These are phyloP conservation scores for Pomatostomus ruficeps DNA, from an alignment of 2,113 vertebrate genomes.

Conservation along the genomic window DNA sequence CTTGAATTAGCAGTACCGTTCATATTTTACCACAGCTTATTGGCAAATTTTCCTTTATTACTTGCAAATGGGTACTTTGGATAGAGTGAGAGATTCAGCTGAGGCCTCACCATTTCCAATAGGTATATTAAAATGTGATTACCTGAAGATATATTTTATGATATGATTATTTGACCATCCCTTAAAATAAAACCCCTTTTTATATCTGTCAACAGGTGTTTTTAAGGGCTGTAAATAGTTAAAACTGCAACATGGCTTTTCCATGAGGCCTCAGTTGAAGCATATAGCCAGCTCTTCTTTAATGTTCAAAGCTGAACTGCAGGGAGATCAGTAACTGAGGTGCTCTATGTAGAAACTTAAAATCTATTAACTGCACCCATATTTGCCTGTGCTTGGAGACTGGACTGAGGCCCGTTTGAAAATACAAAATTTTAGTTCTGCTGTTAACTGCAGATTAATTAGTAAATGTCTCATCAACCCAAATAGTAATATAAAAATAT, in stretches of 20 bases:
- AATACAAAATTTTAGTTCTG: not conserved
- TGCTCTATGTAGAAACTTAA: not conserved
- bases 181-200: not conserved
- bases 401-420: not conserved
- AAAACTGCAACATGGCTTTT: not conserved
- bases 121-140: not conserved
- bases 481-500: not conserved
- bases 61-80: slow-evolving; percentile 25
- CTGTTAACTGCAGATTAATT: not conserved
- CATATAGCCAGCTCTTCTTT: no score
- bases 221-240: not conserved
- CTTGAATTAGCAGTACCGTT: slow-evolving; percentile 17
- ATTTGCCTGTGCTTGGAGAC: not conserved
- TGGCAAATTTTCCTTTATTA: slow-evolving; percentile 44
- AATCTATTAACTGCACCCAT: not conserved
- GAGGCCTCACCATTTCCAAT: not conserved
- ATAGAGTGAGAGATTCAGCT: not conserved
- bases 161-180: not conserved
- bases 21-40: slow-evolving; percentile 38
- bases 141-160: not conserved
- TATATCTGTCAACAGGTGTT: not conserved
- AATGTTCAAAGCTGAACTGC: not conserved
- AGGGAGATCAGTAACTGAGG: not conserved
- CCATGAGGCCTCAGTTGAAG: no score
- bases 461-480: not conserved